These are phyloP conservation scores for Morpho deidamia DNA, from an alignment of 2,888 invertebrate species.

Conservation along the genomic window DNA sequence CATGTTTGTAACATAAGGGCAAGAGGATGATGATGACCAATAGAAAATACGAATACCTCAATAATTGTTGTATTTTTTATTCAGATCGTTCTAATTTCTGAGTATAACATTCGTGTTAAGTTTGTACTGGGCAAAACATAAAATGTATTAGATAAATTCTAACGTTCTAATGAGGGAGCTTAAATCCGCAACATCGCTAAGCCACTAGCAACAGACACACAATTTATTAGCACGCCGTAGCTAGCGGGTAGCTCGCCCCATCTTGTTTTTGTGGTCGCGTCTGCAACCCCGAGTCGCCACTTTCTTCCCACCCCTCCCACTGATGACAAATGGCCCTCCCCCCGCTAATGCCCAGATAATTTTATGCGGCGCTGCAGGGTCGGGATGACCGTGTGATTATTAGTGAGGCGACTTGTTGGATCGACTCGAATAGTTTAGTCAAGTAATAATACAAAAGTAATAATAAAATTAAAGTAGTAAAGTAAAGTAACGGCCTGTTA, in stretches of 20 bases:
- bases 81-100: not conserved
- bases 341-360: conserved; percentile 73
- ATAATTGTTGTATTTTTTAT: too few relatives aligned
- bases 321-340: conserved; percentile 76
- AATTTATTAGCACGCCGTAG: conserved; percentile 35
- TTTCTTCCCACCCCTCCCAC: conserved; percentile 44
- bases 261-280: conserved; percentile 76
- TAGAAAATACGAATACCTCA: too few relatives aligned
- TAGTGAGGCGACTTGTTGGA: not conserved
- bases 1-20: too few relatives aligned
- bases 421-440: too few relatives aligned
- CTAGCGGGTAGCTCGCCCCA: conserved; percentile 55
- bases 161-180: conserved; percentile 19
- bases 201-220: conserved; percentile 30
- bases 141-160: conserved; percentile 5
- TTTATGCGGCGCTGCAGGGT: conserved; percentile 65
- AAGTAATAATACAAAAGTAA: too few relatives aligned
- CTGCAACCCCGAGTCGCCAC: conserved; percentile 68
- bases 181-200: conserved; percentile 38
- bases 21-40: too few relatives aligned
- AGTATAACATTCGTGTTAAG: not conserved
- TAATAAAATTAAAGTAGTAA: too few relatives aligned
- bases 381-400: conserved; percentile 66
- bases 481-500: too few relatives aligned
- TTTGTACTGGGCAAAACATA: not conserved